Base-by-base conservation (phyloP, 53 echinoderm and acorn worm genomes). In the Paracentrotus lividus region DNA sequence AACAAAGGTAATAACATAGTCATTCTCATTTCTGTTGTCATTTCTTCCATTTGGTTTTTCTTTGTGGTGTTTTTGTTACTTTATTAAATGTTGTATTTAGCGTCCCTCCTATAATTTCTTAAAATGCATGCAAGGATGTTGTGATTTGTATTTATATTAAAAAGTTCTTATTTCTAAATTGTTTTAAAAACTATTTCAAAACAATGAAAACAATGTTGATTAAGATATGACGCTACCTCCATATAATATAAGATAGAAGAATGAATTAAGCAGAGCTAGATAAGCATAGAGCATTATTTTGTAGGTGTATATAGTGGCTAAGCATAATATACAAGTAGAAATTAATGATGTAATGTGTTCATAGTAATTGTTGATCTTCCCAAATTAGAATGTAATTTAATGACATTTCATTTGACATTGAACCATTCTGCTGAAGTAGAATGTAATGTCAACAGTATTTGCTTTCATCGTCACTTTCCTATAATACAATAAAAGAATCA, bases 1-100 rank as follows among this genome's bases (percentile, higher is more conserved):
- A 56, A 20, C 54, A 20, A 86, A 86, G 86, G 86, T 86, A 86
- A 72, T 72, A 86, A 53, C 86, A 86, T n/a, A 24, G n/a, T 45
- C 8, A 10, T 86, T 56, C 56, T 20, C 18, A 3, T 86, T 55
- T 86, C 0, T 86, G 15, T 54, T 85, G 29, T 6, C 16, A 21
- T 86, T 21, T 47, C 27, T 45, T 9, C 47, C 6, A 8, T 81
- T 81, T 81, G 1, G 47, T 47, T 38, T 81, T 81, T 47, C 47
- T 44, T 47, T 81, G 24, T 72, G 0, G 7, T 26, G n/a, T 26
- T 23, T 81, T 45, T 2, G 26, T 47, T 16, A 45, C 6, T 44
- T 47, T 18, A 45, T 81, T 81, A 45, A 3, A n/a, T 32, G 9
- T 45, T 16, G 15, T 0, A 36, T 13, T 72, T 72, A n/a, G 24